A percentile compares a stretch with the other conserved stretches of the same genome.
Conservation (phyloP, 2,113 vertebrate species). For the Leptodactylus fuscus region DNA sequence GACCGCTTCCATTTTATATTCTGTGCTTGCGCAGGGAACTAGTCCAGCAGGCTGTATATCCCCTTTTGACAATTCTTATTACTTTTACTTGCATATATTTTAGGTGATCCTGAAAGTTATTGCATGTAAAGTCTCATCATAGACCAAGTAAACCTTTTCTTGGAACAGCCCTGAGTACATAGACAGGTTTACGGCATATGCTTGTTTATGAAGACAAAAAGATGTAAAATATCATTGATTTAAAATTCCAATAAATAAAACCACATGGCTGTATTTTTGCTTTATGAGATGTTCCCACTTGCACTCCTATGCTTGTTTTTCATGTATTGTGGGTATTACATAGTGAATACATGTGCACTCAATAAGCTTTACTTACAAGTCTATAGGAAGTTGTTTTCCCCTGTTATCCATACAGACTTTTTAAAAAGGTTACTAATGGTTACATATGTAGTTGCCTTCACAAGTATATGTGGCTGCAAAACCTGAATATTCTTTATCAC, state of each 20-base stretch:
- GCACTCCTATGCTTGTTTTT: neutral
- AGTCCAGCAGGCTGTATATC: neutral
- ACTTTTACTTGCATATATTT: neutral
- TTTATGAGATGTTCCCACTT: slow-evolving; percentile 4
- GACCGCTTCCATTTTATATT: slow-evolving; percentile 2
- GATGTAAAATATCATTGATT: slow-evolving; percentile 10
- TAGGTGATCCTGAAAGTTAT: neutral
- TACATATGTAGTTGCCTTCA: too few species aligned
- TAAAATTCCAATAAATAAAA: slow-evolving; percentile 29
- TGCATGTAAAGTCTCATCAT: neutral
- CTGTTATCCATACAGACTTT: neutral
- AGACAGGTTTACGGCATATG: neutral
- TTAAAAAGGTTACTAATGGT: neutral
- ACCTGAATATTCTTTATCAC: too few species aligned
- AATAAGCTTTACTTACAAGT: neutral
- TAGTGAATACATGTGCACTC: slow-evolving; percentile 7
- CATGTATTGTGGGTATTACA: neutral
- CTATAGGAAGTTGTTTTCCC: neutral
- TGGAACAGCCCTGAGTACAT: neutral
- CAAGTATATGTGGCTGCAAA: too few species aligned
- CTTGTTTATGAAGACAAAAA: neutral
- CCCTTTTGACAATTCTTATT: neutral
- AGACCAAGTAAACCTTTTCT: neutral
- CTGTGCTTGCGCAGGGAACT: neutral
- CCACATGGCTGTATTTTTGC: neutral